Conservation (phyloP, 2,888 invertebrate species). For the Tetragonula carbonaria region DNA sequence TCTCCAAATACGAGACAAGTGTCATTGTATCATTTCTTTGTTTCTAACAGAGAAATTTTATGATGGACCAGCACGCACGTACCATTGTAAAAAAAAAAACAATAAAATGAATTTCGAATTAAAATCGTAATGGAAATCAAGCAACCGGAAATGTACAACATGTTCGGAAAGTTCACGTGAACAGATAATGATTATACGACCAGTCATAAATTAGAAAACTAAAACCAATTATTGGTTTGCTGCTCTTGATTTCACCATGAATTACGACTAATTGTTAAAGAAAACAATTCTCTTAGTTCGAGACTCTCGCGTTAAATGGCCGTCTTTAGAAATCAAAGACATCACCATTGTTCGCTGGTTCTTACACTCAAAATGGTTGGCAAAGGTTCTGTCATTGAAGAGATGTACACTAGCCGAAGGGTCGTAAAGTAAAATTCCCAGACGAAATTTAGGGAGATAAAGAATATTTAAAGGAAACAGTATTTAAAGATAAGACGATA, state of each 20-base stretch:
- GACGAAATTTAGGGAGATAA: too few species aligned
- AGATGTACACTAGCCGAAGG: too few species aligned
- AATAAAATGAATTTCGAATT: slow-evolving; percentile 6
- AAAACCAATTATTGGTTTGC: slow-evolving; percentile 40
- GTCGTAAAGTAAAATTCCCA: neutral
- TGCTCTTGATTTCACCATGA: slow-evolving; percentile 43
- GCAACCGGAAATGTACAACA: slow-evolving; percentile 29
- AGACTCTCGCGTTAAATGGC: neutral
- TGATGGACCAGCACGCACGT: slow-evolving; percentile 22
- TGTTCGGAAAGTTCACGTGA: slow-evolving; percentile 15
- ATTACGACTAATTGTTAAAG: slow-evolving; percentile 49
- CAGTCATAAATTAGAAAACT: slow-evolving; percentile 22
- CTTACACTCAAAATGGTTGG: neutral
- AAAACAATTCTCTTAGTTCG: slow-evolving; percentile 9
- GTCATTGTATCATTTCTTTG: neutral
- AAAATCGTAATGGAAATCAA: slow-evolving; percentile 39
- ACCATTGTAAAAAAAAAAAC: slow-evolving; percentile 29
- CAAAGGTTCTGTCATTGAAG: neutral
- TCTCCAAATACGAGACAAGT: neutral
- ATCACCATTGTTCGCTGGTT: too few species aligned
- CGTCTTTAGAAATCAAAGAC: neutral
- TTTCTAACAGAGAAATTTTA: neutral
- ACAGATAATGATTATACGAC: slow-evolving; percentile 49
- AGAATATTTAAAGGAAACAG: too few species aligned
- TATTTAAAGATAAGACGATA: too few species aligned